These are phyloP conservation scores for Dasyprocta punctata DNA, from an alignment of 2,113 vertebrate species.

Conservation along the genomic window DNA sequence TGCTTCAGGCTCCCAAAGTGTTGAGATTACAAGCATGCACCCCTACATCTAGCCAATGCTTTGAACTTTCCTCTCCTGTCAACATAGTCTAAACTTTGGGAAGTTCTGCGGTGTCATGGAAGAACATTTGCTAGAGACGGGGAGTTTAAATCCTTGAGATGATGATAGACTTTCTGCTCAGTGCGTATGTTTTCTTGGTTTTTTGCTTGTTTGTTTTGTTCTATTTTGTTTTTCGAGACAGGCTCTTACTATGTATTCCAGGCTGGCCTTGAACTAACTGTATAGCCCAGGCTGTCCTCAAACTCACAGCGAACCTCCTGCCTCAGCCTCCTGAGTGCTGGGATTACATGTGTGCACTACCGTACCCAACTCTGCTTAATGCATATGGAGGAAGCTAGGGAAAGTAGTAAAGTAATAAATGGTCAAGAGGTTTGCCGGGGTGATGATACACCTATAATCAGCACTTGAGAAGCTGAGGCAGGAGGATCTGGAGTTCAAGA, in stretches of 20 bases:
- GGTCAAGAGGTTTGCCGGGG: not conserved
- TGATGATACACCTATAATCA: not conserved
- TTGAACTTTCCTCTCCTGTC: not conserved
- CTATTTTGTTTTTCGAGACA: not conserved
- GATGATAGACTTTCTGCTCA: not conserved
- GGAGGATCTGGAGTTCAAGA: not conserved
- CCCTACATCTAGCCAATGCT: not conserved
- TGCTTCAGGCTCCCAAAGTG: not conserved
- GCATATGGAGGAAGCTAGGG: not conserved
- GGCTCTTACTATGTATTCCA: not conserved
- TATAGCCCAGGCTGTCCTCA: not conserved
- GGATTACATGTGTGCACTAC: not conserved
- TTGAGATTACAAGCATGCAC: not conserved
- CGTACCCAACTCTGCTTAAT: not conserved
- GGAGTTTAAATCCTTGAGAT: not conserved
- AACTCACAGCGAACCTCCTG: not conserved
- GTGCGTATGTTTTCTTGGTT: not conserved
- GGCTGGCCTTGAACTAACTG: not conserved
- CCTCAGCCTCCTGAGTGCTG: not conserved
- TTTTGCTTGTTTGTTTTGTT: not conserved
- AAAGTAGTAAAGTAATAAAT: not conserved
- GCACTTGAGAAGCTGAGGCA: not conserved
- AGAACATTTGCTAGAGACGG: not conserved
- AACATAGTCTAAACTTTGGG: not conserved
- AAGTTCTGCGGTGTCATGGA: not conserved